Base-by-base conservation (phyloP, 2,888 invertebrate genomes). In the Agrochola circellaris region DNA sequence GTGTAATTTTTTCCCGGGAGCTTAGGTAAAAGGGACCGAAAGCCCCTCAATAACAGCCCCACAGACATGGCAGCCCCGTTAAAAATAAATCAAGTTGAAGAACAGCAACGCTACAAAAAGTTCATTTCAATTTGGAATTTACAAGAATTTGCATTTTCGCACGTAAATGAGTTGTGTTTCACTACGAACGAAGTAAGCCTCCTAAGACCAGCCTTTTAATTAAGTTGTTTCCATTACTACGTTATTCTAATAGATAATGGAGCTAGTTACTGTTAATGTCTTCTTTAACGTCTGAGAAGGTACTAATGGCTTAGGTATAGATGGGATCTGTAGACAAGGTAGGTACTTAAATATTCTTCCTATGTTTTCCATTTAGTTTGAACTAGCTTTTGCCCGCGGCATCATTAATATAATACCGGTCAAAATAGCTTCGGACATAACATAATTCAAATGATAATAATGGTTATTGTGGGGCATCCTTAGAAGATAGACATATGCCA, bases 41-140 rank as follows among this genome's bases (percentile, higher is more conserved):
- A 58, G 84, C 84, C 84, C 86, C 86, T 88, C 89, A 90, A 92
- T 92, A 93, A 90, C 88, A 79, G 82, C 83, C 86, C 86, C 77
- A 84, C 88, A 83, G 87, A 88, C 87, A 87, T 82, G 80, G 83
- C 84, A 80, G 81, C 80, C 79, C 83, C 71, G 71, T 84, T 81
- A 89, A 86, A 89, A 87, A 89, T 90, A 92, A 91, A 91, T 91
- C 90, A 89, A 87, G 75, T 84, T 77, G 86, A 86, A 86, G 89
- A 75, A 80, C 51, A 87, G 73, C 68, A 74, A 65, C 66, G 69
- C 81, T 85, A 85, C 76, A 77, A 86, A 87, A 86, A 86, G 82
- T 85, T 78, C 61, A 76, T 83, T 85, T 84, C 72, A 79, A 72
- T 74, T 73, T 70, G 42, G 20, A 77, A 61, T 74, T 62, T 66